Percentiles rank a stretch among this genome's conserved stretches.
These are phyloP conservation scores for Carcharodon carcharias DNA, from an alignment of 2,797 vertebrate genomes.

Conservation along the genomic window DNA sequence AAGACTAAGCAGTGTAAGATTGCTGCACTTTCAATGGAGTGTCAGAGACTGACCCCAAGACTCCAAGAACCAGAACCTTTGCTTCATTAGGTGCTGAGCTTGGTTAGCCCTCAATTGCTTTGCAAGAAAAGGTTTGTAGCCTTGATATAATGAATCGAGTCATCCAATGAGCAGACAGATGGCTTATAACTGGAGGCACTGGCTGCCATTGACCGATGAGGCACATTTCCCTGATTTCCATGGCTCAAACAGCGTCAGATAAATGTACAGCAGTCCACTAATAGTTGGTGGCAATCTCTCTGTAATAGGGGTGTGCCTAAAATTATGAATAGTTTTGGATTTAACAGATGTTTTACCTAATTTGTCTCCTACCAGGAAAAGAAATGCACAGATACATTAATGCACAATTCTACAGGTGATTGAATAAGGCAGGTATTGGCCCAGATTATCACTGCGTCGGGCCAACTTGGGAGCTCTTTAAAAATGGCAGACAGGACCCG, in stretches of 20 bases:
- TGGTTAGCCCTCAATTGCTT: background rate
- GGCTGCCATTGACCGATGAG: no score
- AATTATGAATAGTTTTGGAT: background rate
- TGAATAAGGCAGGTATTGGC: background rate
- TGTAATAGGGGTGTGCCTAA: background rate
- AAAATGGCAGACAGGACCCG: no score
- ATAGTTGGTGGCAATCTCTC: background rate
- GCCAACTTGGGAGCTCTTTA: no score
- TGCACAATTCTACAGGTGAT: background rate
- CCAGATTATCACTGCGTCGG: no score
- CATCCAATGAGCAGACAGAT: background rate
- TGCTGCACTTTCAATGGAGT: background rate
- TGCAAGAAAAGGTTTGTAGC: background rate
- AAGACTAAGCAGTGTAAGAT: background rate
- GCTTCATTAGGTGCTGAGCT: background rate
- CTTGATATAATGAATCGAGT: background rate
- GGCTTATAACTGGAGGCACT: background rate
- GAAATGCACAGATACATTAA: background rate
- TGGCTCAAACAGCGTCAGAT: background rate
- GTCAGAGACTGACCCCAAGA: background rate
- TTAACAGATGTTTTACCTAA: background rate
- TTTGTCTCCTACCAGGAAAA: background rate
- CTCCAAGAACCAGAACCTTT: background rate
- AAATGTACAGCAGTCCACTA: background rate
- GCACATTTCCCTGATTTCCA: background rate